Evolutionary conservation across 2,888 invertebrate species (phyloP).

Genomic region (Drosophila borealis): DNA sequence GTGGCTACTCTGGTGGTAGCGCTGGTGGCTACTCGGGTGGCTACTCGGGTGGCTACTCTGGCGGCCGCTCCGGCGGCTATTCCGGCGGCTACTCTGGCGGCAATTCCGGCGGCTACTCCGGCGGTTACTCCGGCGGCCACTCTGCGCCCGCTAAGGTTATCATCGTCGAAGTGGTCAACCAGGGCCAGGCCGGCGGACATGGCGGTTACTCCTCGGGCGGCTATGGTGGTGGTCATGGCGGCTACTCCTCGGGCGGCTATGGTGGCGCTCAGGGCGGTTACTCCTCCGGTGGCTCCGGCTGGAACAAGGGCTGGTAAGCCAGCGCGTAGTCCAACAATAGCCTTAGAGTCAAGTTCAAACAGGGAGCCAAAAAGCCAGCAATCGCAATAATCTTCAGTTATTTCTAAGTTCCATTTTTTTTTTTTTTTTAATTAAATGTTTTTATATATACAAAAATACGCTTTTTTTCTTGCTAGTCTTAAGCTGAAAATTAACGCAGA

Average conservation of each 20-base stretch:
- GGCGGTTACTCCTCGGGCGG: constrained; percentile 30
- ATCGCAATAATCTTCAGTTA: constrained; percentile 37
- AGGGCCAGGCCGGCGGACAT: constrained; percentile 22
- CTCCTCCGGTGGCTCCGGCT: constrained; percentile 44
- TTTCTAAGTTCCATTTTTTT: constrained; percentile 42
- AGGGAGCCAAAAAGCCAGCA: constrained; percentile 54
- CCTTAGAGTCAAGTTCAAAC: constrained; percentile 46
- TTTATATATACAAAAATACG: constrained; percentile 5
- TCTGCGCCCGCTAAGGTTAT: constrained; percentile 33
- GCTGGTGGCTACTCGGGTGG: constrained; percentile 49
- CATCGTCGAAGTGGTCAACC: constrained; percentile 39
- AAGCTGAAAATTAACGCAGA: constrained; percentile 34
- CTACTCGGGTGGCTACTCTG: constrained; percentile 38
- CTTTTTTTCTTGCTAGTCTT: constrained; percentile 43
- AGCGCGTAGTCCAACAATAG: neutral
- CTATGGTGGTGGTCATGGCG: constrained; percentile 43
- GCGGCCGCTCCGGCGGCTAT: constrained; percentile 49
- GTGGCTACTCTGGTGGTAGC: constrained; percentile 47
- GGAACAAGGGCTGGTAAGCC: constrained; percentile 69
- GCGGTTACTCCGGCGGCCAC: constrained; percentile 29
- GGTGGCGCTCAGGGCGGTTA: constrained; percentile 23
- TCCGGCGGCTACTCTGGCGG: constrained; percentile 53
- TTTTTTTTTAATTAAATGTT: constrained; percentile 12
- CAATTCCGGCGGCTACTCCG: constrained; percentile 49
- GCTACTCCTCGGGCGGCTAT: constrained; percentile 44